Percentiles rank a stretch among this genome's conserved stretches.
phyloP scores from a whole-genome alignment of 2,113 vertebrate species.

The Coregonus clupeaformis region DNA sequence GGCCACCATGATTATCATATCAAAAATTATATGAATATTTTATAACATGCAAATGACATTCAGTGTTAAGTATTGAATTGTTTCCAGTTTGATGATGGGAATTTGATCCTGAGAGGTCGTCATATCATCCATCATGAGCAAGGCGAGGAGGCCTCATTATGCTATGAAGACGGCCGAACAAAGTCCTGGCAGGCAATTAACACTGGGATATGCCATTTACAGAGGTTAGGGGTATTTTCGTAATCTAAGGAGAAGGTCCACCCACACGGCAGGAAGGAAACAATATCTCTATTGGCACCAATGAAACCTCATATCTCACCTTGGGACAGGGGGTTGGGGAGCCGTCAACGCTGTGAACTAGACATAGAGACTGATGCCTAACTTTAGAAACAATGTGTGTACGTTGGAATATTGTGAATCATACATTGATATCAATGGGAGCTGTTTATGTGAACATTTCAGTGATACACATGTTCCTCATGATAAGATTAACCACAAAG shows the following conservation, averaged over 20 bases:
- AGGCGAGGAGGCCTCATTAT: slow-evolving; percentile 26
- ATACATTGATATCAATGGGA: too few relatives aligned
- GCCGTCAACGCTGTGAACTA: background rate
- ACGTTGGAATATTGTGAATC: too few relatives aligned
- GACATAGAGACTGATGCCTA: background rate
- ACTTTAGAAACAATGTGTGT: background rate
- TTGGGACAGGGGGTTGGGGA: background rate
- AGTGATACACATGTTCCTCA: too few relatives aligned
- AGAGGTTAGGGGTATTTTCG: slow-evolving; percentile 21
- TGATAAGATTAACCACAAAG: too few relatives aligned
- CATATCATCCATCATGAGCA: slow-evolving; percentile 8
- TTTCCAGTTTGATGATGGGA: slow-evolving; percentile 5
- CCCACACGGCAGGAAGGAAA: slow-evolving; percentile 4
- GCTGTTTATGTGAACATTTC: too few relatives aligned
- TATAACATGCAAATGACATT: slow-evolving; percentile 32
- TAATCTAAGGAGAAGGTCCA: slow-evolving; percentile 17
- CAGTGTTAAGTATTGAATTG: slow-evolving; percentile 7
- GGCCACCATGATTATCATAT: slow-evolving; percentile 31
- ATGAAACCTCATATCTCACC: background rate
- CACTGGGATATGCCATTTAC: slow-evolving; percentile 10
- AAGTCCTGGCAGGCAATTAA: slow-evolving; percentile 30
- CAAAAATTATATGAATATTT: slow-evolving; percentile 40
- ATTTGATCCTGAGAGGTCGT: slow-evolving; percentile 26
- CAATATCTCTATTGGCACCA: slow-evolving; percentile 4
- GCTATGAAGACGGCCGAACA: slow-evolving; percentile 19